Conservation (phyloP, 2,797 vertebrate species). For the Dryobates pubescens region DNA sequence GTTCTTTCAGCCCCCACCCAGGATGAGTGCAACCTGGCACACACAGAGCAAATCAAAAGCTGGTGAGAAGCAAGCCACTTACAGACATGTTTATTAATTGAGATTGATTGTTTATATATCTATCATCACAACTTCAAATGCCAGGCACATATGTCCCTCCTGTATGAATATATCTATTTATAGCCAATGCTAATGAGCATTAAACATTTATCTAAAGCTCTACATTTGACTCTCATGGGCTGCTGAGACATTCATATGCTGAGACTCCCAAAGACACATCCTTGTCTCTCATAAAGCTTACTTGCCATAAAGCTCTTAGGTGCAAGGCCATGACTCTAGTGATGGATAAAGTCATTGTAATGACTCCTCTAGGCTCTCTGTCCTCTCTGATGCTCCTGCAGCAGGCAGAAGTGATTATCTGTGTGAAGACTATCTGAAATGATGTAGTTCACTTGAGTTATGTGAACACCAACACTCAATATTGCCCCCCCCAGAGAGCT, state of each 20-base stretch:
- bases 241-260: too few relatives aligned
- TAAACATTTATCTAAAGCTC: background rate
- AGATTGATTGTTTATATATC: background rate
- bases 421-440: background rate
- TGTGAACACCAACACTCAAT: background rate
- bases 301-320: background rate
- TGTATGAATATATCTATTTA: background rate
- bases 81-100: background rate
- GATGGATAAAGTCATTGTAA: background rate
- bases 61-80: background rate
- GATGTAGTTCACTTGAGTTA: rapidly evolving
- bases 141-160: background rate
- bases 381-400: background rate
- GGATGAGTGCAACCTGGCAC: too few relatives aligned
- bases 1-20: too few relatives aligned
- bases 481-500: background rate
- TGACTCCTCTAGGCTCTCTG: background rate
- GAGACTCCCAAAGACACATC: too few relatives aligned
- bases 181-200: background rate
- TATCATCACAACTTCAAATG: background rate
- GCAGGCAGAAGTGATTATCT: background rate
- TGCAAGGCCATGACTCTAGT: background rate
- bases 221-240: background rate
- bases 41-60: background rate
- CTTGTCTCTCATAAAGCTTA: background rate